Conservation (phyloP, 2,113 vertebrate species). For the Lepisosteus osseus region DNA sequence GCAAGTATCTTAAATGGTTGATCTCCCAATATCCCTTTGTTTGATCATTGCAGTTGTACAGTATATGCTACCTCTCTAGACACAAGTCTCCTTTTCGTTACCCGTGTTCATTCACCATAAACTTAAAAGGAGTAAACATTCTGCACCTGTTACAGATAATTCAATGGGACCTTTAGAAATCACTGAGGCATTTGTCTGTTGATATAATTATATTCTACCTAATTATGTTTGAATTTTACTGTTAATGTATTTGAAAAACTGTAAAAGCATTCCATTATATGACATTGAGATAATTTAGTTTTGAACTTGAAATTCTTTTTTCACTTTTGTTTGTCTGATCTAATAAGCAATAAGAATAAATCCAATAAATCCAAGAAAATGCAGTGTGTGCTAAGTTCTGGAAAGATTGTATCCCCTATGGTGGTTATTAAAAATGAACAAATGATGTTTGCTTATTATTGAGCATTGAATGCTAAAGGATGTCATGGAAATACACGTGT, state of each 20-base stretch:
- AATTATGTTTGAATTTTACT: slow-evolving; percentile 4
- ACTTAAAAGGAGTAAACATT: neutral
- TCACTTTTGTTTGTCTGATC: neutral
- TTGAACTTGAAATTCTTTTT: neutral
- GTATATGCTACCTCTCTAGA: neutral
- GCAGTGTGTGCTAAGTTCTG: no score
- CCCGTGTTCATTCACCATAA: neutral
- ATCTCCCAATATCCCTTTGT: no score
- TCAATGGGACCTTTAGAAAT: neutral
- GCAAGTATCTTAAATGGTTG: no score
- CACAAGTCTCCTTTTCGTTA: neutral
- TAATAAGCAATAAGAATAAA: no score
- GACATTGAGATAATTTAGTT: slow-evolving; percentile 5
- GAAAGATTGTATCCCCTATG: no score
- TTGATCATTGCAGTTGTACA: neutral
- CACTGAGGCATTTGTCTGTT: neutral
- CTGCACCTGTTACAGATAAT: neutral
- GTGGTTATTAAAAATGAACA: no score
- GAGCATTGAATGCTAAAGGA: no score
- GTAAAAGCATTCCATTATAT: no score
- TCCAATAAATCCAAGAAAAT: no score
- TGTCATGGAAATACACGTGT: no score
- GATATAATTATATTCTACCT: slow-evolving; percentile 2
- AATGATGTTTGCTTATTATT: no score
- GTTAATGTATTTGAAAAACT: neutral